Base-by-base conservation (phyloP, 1,140 invertebrate species). In the Drosophila suzukii region DNA sequence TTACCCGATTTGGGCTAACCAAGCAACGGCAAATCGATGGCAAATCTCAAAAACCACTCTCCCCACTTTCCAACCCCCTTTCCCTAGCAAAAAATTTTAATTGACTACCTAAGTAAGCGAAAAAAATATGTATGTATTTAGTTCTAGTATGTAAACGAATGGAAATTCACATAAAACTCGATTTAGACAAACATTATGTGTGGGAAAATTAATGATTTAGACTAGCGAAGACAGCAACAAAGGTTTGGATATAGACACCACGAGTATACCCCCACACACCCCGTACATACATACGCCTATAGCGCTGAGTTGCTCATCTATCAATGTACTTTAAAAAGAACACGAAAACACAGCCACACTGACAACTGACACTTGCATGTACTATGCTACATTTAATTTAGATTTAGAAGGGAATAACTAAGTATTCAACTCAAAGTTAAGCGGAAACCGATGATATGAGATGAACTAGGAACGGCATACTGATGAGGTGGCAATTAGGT, bases 351-450 rank as follows among this genome's bases (percentile, higher is more conserved):
- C 41, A 59, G 27, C 63, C 62, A 84, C 65, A 75, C 53, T 39
- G 58, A 67, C 67, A 78, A 75, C 53, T 39, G 58, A 67, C 67
- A 78, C 74, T 51, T 68, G 63, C 65, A 61, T 56, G 36, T 36
- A 88, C 68, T 75, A 72, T 73, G 76, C 83, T 89, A 88, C 62
- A 81, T 83, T 66, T 84, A 89, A 75, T 88, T 88, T 88, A 88
- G 84, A 80, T 89, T 71, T 88, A 88, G 84, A 78, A 84, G 84
- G 73, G 78, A 80, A 56, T 55, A 71, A 79, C 65, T 76, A 60
- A 78, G 80, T 80, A 83, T 77, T 80, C 55, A 68, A 81, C 56
- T 75, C 50, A 75, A 78, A 72, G 67, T 81, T 75, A 81, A 79
- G 78, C 61, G 62, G 61, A 84, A 51, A 39, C 44, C 15, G 58